A percentile compares a stretch with the other conserved stretches of the same genome.
These are phyloP conservation scores for Neodiprion virginianus DNA, from an alignment of 1,140 invertebrate species.

Conservation along the genomic window DNA sequence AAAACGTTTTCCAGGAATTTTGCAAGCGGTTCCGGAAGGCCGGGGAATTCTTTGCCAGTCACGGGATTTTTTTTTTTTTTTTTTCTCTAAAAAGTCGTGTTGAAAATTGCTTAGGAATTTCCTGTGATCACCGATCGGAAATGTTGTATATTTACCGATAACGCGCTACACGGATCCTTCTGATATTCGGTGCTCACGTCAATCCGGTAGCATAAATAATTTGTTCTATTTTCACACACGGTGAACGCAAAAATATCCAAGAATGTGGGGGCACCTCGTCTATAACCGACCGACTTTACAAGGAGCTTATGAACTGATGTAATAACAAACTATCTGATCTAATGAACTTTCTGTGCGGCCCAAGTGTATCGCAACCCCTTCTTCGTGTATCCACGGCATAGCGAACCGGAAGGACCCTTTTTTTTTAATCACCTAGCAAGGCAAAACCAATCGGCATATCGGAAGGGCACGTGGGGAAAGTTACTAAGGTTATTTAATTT, in stretches of 20 bases:
- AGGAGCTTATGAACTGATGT: background rate
- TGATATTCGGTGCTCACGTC: constrained; percentile 8
- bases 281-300: background rate
- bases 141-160: background rate
- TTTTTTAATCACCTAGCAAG: background rate
- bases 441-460: no score
- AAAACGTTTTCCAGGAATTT: background rate
- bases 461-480: no score
- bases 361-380: no score
- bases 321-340: constrained; percentile 8
- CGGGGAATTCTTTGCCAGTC: background rate
- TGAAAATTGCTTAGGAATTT: background rate
- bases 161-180: background rate
- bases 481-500: no score
- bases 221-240: background rate
- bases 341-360: background rate
- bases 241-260: constrained; percentile 6
- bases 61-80: background rate
- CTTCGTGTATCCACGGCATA: background rate
- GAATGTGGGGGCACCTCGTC: background rate
- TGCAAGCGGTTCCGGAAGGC: background rate
- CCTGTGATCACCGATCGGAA: background rate
- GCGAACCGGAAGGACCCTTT: background rate
- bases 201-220: constrained; percentile 12
- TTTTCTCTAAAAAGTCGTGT: background rate